A percentile compares a stretch with the other conserved stretches of the same genome.
These are phyloP conservation scores for Cavia aperea DNA, from an alignment of 2,113 vertebrate genomes.

Conservation along the genomic window DNA sequence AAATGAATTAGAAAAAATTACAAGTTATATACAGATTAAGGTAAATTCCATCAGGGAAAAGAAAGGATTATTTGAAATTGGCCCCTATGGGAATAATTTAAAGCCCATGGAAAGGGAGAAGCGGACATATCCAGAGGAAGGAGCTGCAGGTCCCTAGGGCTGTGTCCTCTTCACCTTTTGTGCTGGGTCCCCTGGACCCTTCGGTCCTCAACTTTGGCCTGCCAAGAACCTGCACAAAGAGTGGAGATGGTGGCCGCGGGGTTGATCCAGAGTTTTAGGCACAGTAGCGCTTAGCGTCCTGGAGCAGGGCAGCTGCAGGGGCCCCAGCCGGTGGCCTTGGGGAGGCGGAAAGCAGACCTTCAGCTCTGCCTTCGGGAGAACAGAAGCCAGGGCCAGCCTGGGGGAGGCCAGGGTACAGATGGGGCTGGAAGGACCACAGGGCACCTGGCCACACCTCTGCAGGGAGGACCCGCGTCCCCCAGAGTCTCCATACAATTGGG, in stretches of 20 bases:
- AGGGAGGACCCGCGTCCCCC: background rate
- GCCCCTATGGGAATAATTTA: conserved; percentile 80
- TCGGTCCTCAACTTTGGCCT: background rate
- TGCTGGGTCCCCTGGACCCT: background rate
- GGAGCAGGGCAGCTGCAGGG: background rate
- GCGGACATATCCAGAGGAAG: background rate
- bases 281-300: conserved; percentile 21
- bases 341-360: background rate
- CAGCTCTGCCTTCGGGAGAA: background rate
- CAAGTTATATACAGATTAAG: conserved; percentile 84
- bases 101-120: conserved; percentile 71
- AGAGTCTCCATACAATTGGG: conserved; percentile 1
- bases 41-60: conserved; percentile 78
- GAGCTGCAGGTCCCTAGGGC: background rate
- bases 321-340: background rate
- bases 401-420: background rate
- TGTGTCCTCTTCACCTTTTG: background rate
- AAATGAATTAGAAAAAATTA: conserved; percentile 77
- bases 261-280: conserved; percentile 41
- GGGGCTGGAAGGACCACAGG: background rate
- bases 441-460: background rate
- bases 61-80: conserved; percentile 73
- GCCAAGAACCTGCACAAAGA: conserved; percentile 48
- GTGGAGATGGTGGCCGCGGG: accelerated
- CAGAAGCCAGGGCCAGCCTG: accelerated